Evolutionary conservation across 2,113 vertebrate species (phyloP), one percentile per base, ranked within the genome.

Genomic region (Gyps fulvus): DNA sequence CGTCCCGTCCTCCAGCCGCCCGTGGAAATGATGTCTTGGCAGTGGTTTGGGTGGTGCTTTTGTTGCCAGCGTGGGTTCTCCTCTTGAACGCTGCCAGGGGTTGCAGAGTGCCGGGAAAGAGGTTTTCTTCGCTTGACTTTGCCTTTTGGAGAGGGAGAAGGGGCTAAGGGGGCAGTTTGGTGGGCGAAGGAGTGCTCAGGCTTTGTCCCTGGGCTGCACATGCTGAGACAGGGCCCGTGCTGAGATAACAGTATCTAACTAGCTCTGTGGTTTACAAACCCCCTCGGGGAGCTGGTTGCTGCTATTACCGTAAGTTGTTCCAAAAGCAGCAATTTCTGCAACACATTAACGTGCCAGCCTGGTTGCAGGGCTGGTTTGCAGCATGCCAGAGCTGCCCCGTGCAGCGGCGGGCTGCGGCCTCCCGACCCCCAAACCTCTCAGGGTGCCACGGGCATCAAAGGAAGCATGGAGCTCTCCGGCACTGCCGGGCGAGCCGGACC

Each of bases 401-500:
- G 10, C 1, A 0, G 19, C 0, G 3, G 10, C 2, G 42, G 42
- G 42, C 77, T 52, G 59, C 61, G 52, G 16, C 38, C 11, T 62
- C n/a, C n/a, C 0, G 2, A 27, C n/a, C 66, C 49, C 74, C 52
- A 86, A 38, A 45, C 15, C 23, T 59, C 32, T 34, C 0, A 1
- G 54, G 32, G 12, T 69, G n/a, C 61, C 69, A 40, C 29, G 0
- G 0, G 38, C 2, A 0, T 40, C 6, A 0, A 21, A 59, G 26
- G 45, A 18, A 55, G 16, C 4, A 0, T 5, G 9, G 61, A 79
- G 50, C 42, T 36, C 22, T 38, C 43, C 0, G 2, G 63, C 50
- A 58, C 12, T 1, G 1, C 54, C 0, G 0, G 16, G 17, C 0
- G 4, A 58, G 25, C 54, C 0, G 1, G 52, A 36, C 21, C 9